Conservation (phyloP, 2,797 vertebrate genomes). For the Galaxias olidus region DNA sequence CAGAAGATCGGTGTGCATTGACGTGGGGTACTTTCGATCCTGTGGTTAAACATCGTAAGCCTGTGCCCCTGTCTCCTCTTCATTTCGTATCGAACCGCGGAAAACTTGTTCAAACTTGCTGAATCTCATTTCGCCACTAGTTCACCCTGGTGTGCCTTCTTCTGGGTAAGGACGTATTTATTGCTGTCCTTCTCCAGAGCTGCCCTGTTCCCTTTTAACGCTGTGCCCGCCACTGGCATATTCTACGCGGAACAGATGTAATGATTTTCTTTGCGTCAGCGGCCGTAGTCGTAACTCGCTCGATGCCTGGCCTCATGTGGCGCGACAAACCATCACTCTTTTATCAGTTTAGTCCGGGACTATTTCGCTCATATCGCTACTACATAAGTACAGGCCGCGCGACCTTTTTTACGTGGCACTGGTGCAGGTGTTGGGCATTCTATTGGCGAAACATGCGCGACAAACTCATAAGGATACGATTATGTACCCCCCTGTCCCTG, state of each 20-base stretch:
- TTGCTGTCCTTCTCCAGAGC: conserved; percentile 78
- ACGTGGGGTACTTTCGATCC: conserved; percentile 78
- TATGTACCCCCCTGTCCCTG: conserved; percentile 76
- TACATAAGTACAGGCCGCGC: conserved; percentile 86
- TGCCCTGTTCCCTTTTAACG: conserved; percentile 78
- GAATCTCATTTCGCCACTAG: conserved; percentile 76
- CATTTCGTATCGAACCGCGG: conserved; percentile 64
- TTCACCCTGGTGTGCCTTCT: conserved; percentile 82
- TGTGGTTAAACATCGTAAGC: conserved; percentile 58
- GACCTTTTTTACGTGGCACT: conserved; percentile 90
- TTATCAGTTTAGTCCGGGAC: conserved; percentile 85
- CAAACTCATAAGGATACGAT: conserved; percentile 75
- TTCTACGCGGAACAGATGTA: conserved; percentile 80
- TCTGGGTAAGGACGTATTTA: conserved; percentile 83
- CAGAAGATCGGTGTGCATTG: conserved; percentile 74
- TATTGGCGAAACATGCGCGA: conserved; percentile 88
- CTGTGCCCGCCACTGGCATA: conserved; percentile 84
- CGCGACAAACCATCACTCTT: conserved; percentile 80
- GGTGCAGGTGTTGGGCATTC: conserved; percentile 85
- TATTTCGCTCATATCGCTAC: conserved; percentile 82
- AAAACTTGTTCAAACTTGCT: conserved; percentile 76
- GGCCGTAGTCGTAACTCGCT: conserved; percentile 85
- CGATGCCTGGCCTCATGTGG: conserved; percentile 89
- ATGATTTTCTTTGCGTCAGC: conserved; percentile 76
- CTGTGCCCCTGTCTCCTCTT: conserved; percentile 59